Percentiles rank a stretch among this genome's conserved stretches.
Evolutionary conservation across 2,113 vertebrate genomes (phyloP).

Genomic region (rat (Rattus norvegicus)): DNA sequence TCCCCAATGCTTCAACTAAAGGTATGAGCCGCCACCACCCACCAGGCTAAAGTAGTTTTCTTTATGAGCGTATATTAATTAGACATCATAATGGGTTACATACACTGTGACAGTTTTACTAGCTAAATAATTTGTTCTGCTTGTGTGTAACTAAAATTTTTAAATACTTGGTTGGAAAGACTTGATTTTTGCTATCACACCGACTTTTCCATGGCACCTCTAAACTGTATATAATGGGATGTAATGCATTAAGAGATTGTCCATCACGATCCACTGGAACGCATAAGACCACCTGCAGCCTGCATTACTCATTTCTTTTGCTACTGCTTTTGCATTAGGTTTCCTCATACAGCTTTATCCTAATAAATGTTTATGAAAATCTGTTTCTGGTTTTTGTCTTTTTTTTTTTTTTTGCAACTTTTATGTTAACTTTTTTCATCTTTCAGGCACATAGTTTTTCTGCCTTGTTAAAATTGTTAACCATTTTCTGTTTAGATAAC

Average conservation of each 20-base stretch:
- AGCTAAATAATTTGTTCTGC: neutral
- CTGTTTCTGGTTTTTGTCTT: neutral
- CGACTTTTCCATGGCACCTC: neutral
- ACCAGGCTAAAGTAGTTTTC: neutral
- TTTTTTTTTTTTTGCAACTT: neutral
- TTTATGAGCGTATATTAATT: neutral
- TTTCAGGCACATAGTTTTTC: neutral
- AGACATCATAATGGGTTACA: neutral
- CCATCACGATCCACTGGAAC: neutral
- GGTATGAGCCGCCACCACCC: neutral
- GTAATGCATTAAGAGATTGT: neutral
- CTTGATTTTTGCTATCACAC: neutral
- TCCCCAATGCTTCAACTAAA: neutral
- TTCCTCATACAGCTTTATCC: neutral
- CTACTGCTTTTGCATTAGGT: neutral
- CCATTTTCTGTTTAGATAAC: neutral
- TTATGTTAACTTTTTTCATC: neutral
- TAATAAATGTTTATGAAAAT: constrained; percentile 55
- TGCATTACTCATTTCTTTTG: neutral
- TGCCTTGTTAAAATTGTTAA: constrained; percentile 13
- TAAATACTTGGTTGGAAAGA: neutral
- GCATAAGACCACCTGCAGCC: neutral
- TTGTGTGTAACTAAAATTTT: neutral
- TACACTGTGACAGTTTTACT: neutral
- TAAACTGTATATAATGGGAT: neutral